Base-by-base conservation (phyloP, 2,113 vertebrate genomes). In the Rostratula benghalensis region DNA sequence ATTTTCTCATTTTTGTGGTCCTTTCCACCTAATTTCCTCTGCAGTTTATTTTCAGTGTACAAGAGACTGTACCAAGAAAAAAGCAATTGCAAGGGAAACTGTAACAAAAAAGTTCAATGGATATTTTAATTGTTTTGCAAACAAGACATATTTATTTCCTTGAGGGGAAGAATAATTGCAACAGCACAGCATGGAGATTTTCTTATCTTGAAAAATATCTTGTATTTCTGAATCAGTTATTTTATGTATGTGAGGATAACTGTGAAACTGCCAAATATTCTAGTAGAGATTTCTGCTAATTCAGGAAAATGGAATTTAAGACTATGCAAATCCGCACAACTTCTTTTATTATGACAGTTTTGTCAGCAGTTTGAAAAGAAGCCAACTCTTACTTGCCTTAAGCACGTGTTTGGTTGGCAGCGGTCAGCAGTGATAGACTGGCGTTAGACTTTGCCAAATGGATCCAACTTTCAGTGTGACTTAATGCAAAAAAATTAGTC, bases 1-100 rank as follows among this genome's bases (percentile, higher is more conserved):
- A 43, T 84, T 94, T 90, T 96, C 68, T 76, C 65, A 18, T 77
- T 92, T 95, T 79, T 94, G n/a, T 90, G 61, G 48, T 83, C 43
- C 48, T 95, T 93, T 78, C 54, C 59, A 91, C 54, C 73, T 91
- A 65, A 79, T 85, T 96, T 95, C 73, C 51, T 69, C 69, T 51
- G 27, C 48, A 64, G 33, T 54, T 70, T 79, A 50, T 92, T 94
- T 96, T 92, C 60, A 46, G 14, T 33, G 39, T 86, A 69, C 15
- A 22, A 0, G 0, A 27, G 12, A 67, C 9, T 89, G 48, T 50
- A 91, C 25, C 56, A 91, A 90, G 51, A 93, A 87, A 82, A 9
- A 90, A 90, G 46, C 35, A 77, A 79, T 67, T 87, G 50, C 37
- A 81, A 81, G n/a, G 35, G 92, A 85, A 28, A 30, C 7, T 19